Conservation (phyloP, 2,888 invertebrate genomes). For the Andrena camellia region DNA sequence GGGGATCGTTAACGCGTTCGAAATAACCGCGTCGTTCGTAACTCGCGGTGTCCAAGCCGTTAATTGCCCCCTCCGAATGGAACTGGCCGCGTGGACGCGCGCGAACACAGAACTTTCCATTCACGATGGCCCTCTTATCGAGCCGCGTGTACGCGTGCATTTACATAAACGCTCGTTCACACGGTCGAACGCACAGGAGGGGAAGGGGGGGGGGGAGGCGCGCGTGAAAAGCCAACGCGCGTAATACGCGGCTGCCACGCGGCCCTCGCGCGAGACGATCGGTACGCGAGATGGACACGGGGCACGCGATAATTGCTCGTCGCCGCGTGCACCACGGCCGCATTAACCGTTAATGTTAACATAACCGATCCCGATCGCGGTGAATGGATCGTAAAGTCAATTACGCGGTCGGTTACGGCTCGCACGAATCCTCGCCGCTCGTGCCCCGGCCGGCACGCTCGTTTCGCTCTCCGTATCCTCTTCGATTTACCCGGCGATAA, state of each 20-base stretch:
- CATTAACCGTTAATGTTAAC: slow-evolving; percentile 70
- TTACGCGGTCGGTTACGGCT: slow-evolving; percentile 59
- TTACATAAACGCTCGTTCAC: slow-evolving; percentile 55
- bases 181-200: slow-evolving; percentile 31
- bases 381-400: slow-evolving; percentile 71
- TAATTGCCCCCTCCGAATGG: slow-evolving; percentile 79
- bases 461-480: slow-evolving; percentile 42
- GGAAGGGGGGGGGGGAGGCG: background rate
- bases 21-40: background rate
- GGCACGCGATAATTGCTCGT: slow-evolving; percentile 63
- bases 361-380: slow-evolving; percentile 61
- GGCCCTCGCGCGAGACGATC: slow-evolving; percentile 39
- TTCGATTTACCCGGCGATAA: slow-evolving; percentile 57
- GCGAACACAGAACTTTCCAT: slow-evolving; percentile 51
- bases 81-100: slow-evolving; percentile 71
- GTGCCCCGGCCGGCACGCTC: slow-evolving; percentile 14
- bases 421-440: slow-evolving; percentile 40
- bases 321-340: slow-evolving; percentile 12
- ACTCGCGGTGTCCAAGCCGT: slow-evolving; percentile 67
- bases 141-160: slow-evolving; percentile 21
- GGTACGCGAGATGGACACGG: slow-evolving; percentile 46
- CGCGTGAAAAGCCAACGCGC: slow-evolving; percentile 10
- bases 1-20: background rate
- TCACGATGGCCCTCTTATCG: slow-evolving; percentile 56
- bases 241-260: slow-evolving; percentile 42